Evolutionary conservation across 1,140 invertebrate genomes (phyloP).

Genomic region (Dolichoris vasculosae): DNA sequence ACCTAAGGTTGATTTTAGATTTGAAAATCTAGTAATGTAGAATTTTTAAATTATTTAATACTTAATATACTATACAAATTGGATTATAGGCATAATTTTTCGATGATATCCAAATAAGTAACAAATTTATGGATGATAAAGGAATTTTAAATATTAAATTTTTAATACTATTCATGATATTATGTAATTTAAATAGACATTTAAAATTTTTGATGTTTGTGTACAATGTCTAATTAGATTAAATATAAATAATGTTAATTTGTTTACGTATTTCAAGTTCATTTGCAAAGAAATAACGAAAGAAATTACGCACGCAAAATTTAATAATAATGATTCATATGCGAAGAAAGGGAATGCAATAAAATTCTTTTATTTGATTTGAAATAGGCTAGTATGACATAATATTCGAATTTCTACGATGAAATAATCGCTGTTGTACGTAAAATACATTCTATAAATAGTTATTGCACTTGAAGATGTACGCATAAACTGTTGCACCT

Average conservation of each 20-base stretch:
- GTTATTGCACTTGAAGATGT: background rate
- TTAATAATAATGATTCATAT: background rate
- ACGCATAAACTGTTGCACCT: slow-evolving; percentile 20
- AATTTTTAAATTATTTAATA: no score
- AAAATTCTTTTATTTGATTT: background rate
- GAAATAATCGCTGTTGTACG: background rate
- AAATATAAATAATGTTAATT: background rate
- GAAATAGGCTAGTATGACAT: background rate
- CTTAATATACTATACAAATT: no score
- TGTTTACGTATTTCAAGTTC: background rate
- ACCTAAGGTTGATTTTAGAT: no score
- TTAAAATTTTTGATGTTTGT: background rate
- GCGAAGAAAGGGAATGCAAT: background rate
- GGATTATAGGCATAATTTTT: background rate
- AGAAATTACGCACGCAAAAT: background rate
- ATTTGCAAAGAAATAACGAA: background rate
- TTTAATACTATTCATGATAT: background rate
- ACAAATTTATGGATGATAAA: background rate
- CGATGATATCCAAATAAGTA: background rate
- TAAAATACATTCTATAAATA: background rate
- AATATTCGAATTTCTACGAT: background rate
- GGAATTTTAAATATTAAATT: no score
- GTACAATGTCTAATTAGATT: background rate
- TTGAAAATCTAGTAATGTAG: no score
- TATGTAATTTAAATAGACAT: background rate